Base-by-base conservation (phyloP, 23 tunicate genomes). In the Phallusia fumigata region DNA sequence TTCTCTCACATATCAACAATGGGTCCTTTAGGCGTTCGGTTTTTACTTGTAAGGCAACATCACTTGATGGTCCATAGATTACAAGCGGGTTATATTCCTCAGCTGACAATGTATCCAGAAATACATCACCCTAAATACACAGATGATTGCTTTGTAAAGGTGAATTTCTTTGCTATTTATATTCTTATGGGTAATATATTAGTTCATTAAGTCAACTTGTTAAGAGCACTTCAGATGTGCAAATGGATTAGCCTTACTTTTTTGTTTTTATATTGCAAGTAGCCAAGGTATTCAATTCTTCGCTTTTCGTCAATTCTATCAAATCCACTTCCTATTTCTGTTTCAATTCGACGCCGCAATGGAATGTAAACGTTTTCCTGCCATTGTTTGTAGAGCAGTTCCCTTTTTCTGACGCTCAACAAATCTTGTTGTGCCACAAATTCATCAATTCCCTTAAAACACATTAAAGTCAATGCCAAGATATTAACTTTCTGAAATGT, bases 311-410 rank as follows among this genome's bases (percentile, higher is more conserved):
- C 88, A n/a, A 92, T 40, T 32, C 31, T 31, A 78, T 85, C 76
- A 76, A 32, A 87, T 31, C 83, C 80, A 21, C 64, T 52, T n/a
- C 83, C 91, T 19, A 92, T 82, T 45, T 51, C 53, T 53, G 64
- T 52, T 80, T 92, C 91, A 34, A 92, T 76, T 76, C 76, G 79
- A 32, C 80, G 80, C 28, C 97, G 74, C 21, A 86, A 36, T 19
- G 97, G 97, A 36, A 73, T 76, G 74, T 92, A 92, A 53, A 92
- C 97, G 30, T 65, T 65, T 79, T 92, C 91, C 31, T 92, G 84
- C 97, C 97, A 92, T 36, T 86, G 74, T 64, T 87, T 87, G 83
- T 92, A 81, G 15, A 92, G 80, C 34, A 92, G 83, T 80, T 92
- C 97, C 52, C 80, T 83, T 74, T 79, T 75, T 24, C 97, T 78